Evolutionary conservation across 2,113 vertebrate genomes (phyloP).

Genomic region (Ceyx cyanopectus): DNA sequence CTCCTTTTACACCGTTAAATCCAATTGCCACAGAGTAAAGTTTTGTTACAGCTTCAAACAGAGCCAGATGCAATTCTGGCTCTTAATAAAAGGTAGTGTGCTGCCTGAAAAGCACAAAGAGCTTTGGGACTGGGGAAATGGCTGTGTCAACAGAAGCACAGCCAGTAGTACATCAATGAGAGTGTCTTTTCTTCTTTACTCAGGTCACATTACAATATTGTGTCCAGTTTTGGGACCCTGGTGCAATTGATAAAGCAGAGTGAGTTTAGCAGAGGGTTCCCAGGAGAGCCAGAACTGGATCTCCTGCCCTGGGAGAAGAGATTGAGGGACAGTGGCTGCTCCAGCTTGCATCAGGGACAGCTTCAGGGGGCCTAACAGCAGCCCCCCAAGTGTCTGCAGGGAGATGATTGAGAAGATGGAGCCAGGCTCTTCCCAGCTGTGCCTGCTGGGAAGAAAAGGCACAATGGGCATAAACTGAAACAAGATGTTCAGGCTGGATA

Average conservation of each 20-base stretch:
- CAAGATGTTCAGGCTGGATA: not conserved
- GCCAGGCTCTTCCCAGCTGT: not conserved
- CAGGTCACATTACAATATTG: not conserved
- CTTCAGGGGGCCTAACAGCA: not conserved
- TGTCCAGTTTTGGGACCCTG: not conserved
- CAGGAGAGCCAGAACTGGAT: not conserved
- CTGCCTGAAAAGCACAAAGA: not conserved
- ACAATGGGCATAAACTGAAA: not conserved
- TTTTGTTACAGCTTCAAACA: not conserved
- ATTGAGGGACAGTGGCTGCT: not conserved
- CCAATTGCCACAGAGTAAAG: not conserved
- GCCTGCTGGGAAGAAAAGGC: not conserved
- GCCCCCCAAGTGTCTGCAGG: not conserved
- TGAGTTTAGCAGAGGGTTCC: not conserved
- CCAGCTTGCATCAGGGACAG: not conserved
- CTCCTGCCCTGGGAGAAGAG: not conserved
- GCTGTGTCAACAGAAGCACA: not conserved
- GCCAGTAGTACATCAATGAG: not conserved
- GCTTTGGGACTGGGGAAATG: not conserved
- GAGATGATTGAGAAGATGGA: rapidly evolving
- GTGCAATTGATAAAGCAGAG: not conserved
- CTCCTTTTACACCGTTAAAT: not conserved
- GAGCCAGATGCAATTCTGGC: not conserved
- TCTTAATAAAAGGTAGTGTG: not conserved
- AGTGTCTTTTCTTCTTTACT: not conserved